Percentiles rank a stretch among this genome's conserved stretches.
These are phyloP conservation scores for rabbit (Oryctolagus cuniculus) DNA, from an alignment of 2,113 vertebrate genomes.

Conservation along the genomic window DNA sequence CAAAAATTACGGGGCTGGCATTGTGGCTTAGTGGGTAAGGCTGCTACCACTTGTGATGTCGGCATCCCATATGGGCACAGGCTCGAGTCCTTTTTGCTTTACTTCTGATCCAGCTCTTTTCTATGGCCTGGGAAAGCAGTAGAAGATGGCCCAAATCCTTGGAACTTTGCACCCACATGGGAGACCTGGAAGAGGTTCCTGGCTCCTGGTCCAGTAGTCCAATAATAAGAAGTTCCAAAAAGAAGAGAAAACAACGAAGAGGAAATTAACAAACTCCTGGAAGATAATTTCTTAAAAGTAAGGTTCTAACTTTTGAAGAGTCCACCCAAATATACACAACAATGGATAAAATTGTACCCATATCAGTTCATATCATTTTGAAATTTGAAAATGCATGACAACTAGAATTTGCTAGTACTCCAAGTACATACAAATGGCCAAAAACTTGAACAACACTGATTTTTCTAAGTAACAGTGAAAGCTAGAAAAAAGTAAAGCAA, in stretches of 20 bases:
- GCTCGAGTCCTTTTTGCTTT: too few relatives aligned
- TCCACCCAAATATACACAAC: neutral
- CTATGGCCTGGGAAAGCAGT: neutral
- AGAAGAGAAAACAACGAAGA: neutral
- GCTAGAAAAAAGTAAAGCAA: neutral
- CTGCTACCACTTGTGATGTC: too few relatives aligned
- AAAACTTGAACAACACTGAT: neutral
- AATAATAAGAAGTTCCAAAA: neutral
- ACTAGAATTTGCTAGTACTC: neutral
- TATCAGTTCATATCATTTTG: constrained; percentile 6
- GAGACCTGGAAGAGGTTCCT: too few relatives aligned
- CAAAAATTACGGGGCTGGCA: neutral
- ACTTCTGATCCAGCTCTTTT: too few relatives aligned
- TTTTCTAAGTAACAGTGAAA: constrained; percentile 20
- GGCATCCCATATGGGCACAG: too few relatives aligned
- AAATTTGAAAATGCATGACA: constrained; percentile 14
- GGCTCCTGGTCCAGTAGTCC: neutral
- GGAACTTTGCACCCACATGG: too few relatives aligned
- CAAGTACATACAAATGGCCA: neutral
- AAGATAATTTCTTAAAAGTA: constrained; percentile 47
- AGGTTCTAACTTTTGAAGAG: neutral
- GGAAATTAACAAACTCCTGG: constrained; percentile 18
- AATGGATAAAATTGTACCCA: neutral
- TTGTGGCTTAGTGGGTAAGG: too few relatives aligned
- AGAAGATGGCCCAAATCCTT: neutral